phyloP scores from a whole-genome alignment of 2,888 invertebrate species.

The Apotomis betuletana region DNA sequence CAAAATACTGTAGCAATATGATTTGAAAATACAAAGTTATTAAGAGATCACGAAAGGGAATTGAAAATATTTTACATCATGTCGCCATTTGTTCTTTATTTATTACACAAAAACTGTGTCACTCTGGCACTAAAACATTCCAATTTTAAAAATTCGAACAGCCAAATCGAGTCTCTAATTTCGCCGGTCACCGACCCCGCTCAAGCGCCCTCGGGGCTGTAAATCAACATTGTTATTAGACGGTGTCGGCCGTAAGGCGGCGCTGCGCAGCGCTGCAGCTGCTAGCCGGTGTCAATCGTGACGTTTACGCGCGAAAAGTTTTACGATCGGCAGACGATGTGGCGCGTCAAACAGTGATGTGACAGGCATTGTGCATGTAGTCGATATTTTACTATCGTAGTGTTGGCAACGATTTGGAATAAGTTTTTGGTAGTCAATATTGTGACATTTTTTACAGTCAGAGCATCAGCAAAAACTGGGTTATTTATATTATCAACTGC shows the following conservation, averaged over 20 bases:
- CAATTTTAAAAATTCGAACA: conserved; percentile 23
- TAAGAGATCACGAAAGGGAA: too few species aligned
- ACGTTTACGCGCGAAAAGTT: conserved; percentile 83
- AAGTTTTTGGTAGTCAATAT: too few species aligned
- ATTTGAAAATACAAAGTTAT: too few species aligned
- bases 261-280: conserved; percentile 77
- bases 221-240: conserved; percentile 73
- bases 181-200: conserved; percentile 42
- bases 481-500: too few species aligned
- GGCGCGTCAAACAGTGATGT: conserved; percentile 70
- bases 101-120: too few species aligned
- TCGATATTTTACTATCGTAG: conserved; percentile 46
- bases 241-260: conserved; percentile 66
- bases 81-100: too few species aligned
- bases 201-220: conserved; percentile 52
- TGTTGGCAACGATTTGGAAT: too few species aligned
- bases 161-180: conserved; percentile 23
- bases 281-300: conserved; percentile 76
- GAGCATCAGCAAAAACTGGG: too few species aligned
- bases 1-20: too few species aligned
- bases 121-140: too few species aligned
- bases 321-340: conserved; percentile 79
- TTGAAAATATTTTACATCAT: too few species aligned
- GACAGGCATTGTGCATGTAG: conserved; percentile 45
- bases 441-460: too few species aligned